These are phyloP conservation scores for Bombus cullumanus DNA, from an alignment of 1,140 invertebrate species.

Conservation along the genomic window DNA sequence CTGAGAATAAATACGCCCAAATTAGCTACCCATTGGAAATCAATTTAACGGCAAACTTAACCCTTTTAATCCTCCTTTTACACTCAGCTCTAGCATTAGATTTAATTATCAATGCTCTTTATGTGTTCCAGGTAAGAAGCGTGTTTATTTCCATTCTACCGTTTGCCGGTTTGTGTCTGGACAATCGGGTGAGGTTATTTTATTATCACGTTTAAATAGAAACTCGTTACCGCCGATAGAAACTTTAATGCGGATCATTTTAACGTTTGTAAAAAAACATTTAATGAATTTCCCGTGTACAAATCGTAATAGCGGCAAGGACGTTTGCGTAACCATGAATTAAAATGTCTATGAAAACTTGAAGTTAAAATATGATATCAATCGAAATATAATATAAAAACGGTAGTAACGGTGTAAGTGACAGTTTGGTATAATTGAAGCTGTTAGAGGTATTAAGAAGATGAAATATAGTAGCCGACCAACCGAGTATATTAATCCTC, in stretches of 20 bases:
- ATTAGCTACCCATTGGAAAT: not conserved
- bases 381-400: too few species aligned
- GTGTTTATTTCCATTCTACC: not conserved
- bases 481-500: slow-evolving; percentile 2
- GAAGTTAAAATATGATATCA: too few species aligned
- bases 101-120: not conserved
- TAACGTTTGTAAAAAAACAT: not conserved
- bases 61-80: not conserved
- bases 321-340: not conserved
- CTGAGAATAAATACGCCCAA: not conserved
- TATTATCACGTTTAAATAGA: not conserved
- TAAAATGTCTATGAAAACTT: not conserved
- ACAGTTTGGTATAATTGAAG: not conserved
- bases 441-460: not conserved
- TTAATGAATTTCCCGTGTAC: not conserved
- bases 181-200: not conserved
- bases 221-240: not conserved
- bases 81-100: not conserved
- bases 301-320: too few species aligned
- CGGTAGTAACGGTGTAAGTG: not conserved
- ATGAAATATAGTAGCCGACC: not conserved
- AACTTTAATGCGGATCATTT: not conserved
- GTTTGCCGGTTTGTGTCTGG: not conserved
- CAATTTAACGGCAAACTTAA: not conserved
- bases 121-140: not conserved